These are phyloP conservation scores for Steromphala cineraria DNA, from an alignment of 2,888 invertebrate genomes.

Conservation along the genomic window DNA sequence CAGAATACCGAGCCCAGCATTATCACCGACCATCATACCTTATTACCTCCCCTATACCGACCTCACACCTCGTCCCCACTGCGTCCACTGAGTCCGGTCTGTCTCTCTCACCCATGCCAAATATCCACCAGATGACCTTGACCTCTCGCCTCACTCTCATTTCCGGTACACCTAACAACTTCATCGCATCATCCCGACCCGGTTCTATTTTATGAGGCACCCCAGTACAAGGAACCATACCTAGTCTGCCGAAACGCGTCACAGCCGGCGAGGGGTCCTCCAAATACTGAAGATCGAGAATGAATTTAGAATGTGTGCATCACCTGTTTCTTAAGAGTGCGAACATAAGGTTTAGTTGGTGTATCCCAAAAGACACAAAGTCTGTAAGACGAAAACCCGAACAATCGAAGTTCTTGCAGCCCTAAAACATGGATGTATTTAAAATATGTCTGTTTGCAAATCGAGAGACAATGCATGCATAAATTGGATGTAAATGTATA, in stretches of 20 bases:
- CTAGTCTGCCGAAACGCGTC: background rate
- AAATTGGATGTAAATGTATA: no score
- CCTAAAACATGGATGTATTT: no score
- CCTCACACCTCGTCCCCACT: background rate
- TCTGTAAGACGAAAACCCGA: no score
- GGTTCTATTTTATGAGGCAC: background rate
- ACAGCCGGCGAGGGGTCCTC: background rate
- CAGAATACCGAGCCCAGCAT: background rate
- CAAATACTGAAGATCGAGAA: no score
- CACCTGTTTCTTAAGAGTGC: no score
- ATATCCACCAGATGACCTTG: constrained; percentile 11
- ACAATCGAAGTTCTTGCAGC: no score
- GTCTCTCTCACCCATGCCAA: background rate
- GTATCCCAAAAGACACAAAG: no score
- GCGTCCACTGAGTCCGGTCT: background rate
- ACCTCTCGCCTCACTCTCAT: background rate
- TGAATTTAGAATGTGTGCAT: no score
- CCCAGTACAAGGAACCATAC: background rate
- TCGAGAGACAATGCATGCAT: no score
- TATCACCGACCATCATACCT: constrained; percentile 7
- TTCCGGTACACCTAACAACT: background rate
- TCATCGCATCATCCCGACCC: background rate
- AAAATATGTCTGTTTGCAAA: no score
- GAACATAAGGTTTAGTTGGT: no score
- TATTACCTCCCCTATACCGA: background rate